Evolutionary conservation across 2,113 vertebrate genomes (phyloP).

Genomic region (Porphyrio hochstetteri): DNA sequence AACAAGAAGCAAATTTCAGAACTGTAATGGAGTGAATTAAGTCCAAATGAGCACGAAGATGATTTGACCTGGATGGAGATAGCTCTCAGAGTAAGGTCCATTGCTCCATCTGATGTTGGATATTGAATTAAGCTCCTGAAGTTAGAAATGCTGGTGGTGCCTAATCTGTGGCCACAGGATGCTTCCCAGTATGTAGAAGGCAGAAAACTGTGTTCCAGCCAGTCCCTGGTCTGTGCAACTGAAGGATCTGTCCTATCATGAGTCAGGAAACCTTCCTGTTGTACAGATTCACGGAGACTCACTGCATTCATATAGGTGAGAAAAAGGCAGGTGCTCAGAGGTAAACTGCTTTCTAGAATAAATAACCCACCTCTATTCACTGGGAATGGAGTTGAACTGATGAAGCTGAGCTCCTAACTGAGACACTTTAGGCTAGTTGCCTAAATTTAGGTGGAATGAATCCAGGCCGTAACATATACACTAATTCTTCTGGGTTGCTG

Average conservation of each 20-base stretch:
- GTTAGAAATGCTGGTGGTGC: background rate
- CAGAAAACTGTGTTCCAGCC: background rate
- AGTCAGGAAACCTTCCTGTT: background rate
- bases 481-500: slow-evolving; percentile 1
- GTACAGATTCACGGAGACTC: background rate
- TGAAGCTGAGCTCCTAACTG: background rate
- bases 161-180: background rate
- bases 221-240: background rate
- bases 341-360: background rate
- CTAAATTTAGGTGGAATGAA: background rate
- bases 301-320: fast-evolving
- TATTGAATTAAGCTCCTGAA: background rate
- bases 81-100: background rate
- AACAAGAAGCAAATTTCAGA: background rate
- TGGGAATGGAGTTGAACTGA: background rate
- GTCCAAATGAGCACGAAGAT: background rate
- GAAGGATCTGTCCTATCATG: background rate
- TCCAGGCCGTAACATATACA: background rate
- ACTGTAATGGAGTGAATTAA: background rate
- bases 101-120: fast-evolving
- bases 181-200: background rate
- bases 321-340: background rate
- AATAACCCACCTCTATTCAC: background rate
- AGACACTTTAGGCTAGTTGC: background rate
- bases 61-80: background rate